These are phyloP conservation scores for Rhabdornis inornatus DNA, from an alignment of 2,113 vertebrate species.

Conservation along the genomic window DNA sequence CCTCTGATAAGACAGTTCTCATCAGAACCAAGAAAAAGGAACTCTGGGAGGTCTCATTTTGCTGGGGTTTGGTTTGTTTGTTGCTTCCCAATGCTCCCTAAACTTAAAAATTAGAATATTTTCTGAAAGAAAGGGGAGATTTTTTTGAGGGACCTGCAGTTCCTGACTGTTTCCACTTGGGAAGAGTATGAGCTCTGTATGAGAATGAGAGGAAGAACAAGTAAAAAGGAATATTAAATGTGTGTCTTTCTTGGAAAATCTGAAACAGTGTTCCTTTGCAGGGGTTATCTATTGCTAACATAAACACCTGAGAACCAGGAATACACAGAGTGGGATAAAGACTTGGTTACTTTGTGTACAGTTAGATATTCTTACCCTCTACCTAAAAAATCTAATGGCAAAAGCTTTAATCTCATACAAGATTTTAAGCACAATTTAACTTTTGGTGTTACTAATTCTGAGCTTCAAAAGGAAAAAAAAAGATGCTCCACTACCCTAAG, in stretches of 20 bases:
- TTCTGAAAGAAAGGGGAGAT: not conserved
- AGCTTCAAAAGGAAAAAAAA: not conserved
- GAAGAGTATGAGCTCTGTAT: not conserved
- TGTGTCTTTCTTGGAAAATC: not conserved
- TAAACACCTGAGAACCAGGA: not conserved
- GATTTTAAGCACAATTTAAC: not conserved
- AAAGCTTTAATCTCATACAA: not conserved
- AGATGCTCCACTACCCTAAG: not conserved
- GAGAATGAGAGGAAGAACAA: not conserved
- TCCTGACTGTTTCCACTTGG: not conserved
- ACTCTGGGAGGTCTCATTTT: not conserved
- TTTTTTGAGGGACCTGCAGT: not conserved
- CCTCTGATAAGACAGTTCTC: not conserved
- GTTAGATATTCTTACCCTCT: not conserved
- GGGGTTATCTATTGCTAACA: not conserved
- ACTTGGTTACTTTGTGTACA: constrained; percentile 59
- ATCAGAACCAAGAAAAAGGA: not conserved
- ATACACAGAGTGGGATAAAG: not conserved
- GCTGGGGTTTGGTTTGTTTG: not conserved
- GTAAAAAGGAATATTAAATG: not conserved
- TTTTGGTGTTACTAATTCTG: not conserved
- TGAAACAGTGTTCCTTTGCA: not conserved
- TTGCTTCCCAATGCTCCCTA: not conserved
- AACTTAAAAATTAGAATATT: not conserved
- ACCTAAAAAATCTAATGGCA: not conserved